Percentiles rank a stretch among this genome's conserved stretches.
phyloP scores from a whole-genome alignment of 37 sponge, comb jelly and placozoan genomes.

The Cliona cf. orientalis region DNA sequence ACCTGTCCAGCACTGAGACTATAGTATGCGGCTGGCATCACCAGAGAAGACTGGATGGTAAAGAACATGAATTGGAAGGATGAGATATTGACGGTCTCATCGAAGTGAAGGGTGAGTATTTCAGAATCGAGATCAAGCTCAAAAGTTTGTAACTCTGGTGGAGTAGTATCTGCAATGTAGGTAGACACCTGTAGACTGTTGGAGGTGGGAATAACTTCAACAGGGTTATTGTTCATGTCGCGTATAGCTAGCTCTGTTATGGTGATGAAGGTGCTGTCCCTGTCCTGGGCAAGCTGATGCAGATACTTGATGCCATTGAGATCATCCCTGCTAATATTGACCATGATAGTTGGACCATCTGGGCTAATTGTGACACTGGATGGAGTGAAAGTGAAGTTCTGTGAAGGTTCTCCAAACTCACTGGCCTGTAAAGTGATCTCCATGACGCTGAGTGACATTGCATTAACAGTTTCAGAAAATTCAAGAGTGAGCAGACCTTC shows the following conservation, averaged over 20 bases:
- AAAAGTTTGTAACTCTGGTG: conserved; percentile 69
- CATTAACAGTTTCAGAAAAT: conserved; percentile 83
- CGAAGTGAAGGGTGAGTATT: conserved; percentile 75
- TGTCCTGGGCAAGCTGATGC: conserved; percentile 67
- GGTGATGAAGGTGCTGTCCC: conserved; percentile 54
- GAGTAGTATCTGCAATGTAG: conserved; percentile 60
- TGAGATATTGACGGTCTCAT: conserved; percentile 83
- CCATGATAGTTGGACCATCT: conserved; percentile 50
- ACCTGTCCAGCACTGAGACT: conserved; percentile 45
- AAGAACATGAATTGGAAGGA: conserved; percentile 33
- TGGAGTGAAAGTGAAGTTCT: conserved; percentile 37
- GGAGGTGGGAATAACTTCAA: conserved; percentile 38
- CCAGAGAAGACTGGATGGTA: conserved; percentile 29
- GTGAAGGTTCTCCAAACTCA: not conserved
- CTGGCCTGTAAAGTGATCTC: conserved; percentile 55
- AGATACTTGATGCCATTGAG: conserved; percentile 79
- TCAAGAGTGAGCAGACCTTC: conserved; percentile 49
- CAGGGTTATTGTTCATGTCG: conserved; percentile 73
- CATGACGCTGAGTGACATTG: conserved; percentile 66
- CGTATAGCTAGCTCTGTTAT: conserved; percentile 31
- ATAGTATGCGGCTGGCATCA: not conserved
- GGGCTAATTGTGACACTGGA: conserved; percentile 28
- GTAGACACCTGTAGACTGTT: conserved; percentile 52
- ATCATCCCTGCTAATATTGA: conserved; percentile 69
- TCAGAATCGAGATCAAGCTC: conserved; percentile 67